Evolutionary conservation across 1,140 invertebrate species (phyloP).

Genomic region (Drosophila funebris): DNA sequence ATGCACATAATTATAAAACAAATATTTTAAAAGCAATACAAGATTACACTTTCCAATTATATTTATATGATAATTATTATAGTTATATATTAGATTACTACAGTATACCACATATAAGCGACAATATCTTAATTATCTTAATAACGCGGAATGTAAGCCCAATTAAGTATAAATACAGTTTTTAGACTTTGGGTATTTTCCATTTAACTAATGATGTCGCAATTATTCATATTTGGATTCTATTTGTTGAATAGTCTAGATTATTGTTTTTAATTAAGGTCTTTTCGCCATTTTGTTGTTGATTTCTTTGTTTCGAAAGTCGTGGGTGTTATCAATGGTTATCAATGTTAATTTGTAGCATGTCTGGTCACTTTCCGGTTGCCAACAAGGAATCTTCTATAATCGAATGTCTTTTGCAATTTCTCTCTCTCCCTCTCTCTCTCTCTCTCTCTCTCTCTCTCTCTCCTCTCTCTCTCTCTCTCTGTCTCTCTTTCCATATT

Average conservation of each 20-base stretch:
- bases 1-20: too few species aligned
- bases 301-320: conserved; percentile 55
- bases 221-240: neutral
- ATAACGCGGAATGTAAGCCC: too few species aligned
- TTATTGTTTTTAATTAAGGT: conserved; percentile 15
- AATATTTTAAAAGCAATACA: neutral
- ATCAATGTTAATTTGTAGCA: conserved; percentile 43
- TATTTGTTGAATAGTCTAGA: conserved; percentile 9
- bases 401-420: conserved; percentile 46
- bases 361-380: conserved; percentile 75
- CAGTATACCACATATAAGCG: too few species aligned
- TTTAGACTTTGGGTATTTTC: too few species aligned
- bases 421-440: neutral
- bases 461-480: neutral
- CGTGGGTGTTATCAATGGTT: conserved; percentile 77
- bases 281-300: conserved; percentile 8
- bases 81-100: too few species aligned
- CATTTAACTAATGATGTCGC: neutral
- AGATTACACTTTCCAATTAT: too few species aligned
- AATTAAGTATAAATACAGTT: too few species aligned
- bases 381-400: conserved; percentile 64
- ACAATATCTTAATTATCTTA: too few species aligned
- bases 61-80: too few species aligned
- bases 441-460: neutral
- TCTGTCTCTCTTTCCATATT: neutral